Base-by-base conservation (phyloP, 2,888 invertebrate species). In the Euplexia lucipara region DNA sequence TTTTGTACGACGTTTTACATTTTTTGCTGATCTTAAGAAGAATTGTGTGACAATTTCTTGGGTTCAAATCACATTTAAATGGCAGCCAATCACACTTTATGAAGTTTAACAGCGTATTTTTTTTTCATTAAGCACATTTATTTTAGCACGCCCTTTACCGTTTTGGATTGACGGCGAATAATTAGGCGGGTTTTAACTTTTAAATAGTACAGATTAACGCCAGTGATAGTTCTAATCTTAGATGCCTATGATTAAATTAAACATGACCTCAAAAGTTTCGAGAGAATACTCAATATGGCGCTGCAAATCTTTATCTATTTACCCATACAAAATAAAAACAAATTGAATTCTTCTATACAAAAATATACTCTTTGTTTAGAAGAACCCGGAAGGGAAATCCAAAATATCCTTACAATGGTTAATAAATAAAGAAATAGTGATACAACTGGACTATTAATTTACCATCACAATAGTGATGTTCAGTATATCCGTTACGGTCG, bases 401-500 rank as follows among this genome's bases (percentile, higher is more conserved):
- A 6, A 2, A 20, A 8, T 35, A 68, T 56, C 35, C 0, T 16
- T 44, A 58, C 32, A 18, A n/a, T 14, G 3, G 12, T 18, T 59
- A 9, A 20, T 66, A 35, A 30, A 26, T 66, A 42, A 30, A 39
- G 9, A 39, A 45, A 39, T 34, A 14, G 30, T 35, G 1, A 32
- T 34, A 9, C 0, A 16, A 44, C 10, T 34, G 32, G 12, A 22
- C n/a, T 42, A 42, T 18, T 62, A 48, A 22, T n/a, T 59, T 62
- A 53, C 10, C 30, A 62, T 62, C 12, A 57, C 57, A 71, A 76
- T 65, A 77, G 73, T 56, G 52, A 53, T 41, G 65, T 56, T 53
- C 71, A 56, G 57, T 48, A 80, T 69, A 81, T 83, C 82, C 85
- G 84, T 79, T 78, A 82, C 71, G 66, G 52, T 7, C n/a, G 35